These are phyloP conservation scores for Euspilapteryx auroguttella DNA, from an alignment of 2,888 invertebrate genomes.

Conservation along the genomic window DNA sequence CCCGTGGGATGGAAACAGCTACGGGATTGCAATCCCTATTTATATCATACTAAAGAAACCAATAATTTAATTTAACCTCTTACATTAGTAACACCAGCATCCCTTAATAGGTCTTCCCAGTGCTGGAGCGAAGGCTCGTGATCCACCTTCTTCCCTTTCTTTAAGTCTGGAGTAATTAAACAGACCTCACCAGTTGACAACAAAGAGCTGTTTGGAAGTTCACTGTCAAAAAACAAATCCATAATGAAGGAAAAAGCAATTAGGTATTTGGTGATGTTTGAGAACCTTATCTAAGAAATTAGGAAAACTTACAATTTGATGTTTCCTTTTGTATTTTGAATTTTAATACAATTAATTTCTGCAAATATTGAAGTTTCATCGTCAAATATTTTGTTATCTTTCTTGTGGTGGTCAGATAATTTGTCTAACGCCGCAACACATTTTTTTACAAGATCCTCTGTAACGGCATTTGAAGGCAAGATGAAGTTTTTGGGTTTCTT, in stretches of 20 bases:
- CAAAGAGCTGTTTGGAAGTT: conserved; percentile 63
- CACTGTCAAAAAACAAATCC: conserved; percentile 13
- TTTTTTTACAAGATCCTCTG: conserved; percentile 21
- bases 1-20: no score
- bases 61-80: no score
- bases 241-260: no score
- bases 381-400: conserved; percentile 54
- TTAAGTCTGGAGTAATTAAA: conserved; percentile 76
- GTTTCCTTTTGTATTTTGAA: conserved; percentile 63
- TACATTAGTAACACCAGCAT: conserved; percentile 63
- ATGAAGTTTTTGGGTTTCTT: no score
- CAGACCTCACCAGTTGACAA: conserved; percentile 71
- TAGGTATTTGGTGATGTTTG: no score
- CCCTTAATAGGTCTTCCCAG: conserved; percentile 68
- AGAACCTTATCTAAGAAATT: no score
- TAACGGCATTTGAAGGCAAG: conserved; percentile 33
- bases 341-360: conserved; percentile 65
- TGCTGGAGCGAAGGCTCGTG: conserved; percentile 75
- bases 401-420: conserved; percentile 20
- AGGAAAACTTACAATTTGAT: conserved; percentile 62
- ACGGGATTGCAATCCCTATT: no score
- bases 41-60: no score
- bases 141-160: conserved; percentile 69
- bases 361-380: conserved; percentile 61
- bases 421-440: conserved; percentile 29